Evolutionary conservation across 2,888 invertebrate species (phyloP).

Genomic region (Coleophora deauratella): DNA sequence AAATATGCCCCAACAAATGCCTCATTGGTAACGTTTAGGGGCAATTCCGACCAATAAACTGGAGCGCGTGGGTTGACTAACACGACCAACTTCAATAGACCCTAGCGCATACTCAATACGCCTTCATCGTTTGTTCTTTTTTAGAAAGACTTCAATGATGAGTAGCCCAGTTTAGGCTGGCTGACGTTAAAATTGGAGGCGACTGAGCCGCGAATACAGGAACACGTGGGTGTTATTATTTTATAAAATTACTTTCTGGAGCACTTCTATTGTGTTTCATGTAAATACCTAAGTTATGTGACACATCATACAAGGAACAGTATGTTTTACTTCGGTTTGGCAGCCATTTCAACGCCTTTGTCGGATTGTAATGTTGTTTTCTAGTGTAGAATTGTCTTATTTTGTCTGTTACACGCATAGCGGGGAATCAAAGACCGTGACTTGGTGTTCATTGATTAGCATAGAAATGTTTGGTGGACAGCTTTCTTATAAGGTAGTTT

Average conservation of each 20-base stretch:
- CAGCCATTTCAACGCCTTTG: too few species aligned
- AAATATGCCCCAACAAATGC: conserved; percentile 65
- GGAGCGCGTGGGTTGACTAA: conserved; percentile 54
- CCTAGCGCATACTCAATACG: conserved; percentile 22
- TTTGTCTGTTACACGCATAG: too few species aligned
- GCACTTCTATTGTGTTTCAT: conserved; percentile 15
- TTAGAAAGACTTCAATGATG: conserved; percentile 10
- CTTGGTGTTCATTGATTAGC: too few species aligned
- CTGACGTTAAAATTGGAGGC: conserved; percentile 30
- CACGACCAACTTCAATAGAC: conserved; percentile 39
- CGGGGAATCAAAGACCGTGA: too few species aligned
- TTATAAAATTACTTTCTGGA: conserved; percentile 20
- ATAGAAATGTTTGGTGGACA: too few species aligned
- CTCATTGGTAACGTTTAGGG: conserved; percentile 71
- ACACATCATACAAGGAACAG: not conserved
- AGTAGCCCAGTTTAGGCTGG: conserved; percentile 26
- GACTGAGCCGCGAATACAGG: conserved; percentile 46
- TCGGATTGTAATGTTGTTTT: too few species aligned
- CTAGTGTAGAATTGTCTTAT: too few species aligned
- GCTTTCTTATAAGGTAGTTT: too few species aligned
- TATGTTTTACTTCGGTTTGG: too few species aligned
- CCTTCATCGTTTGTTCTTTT: conserved; percentile 15
- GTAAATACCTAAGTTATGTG: conserved; percentile 16
- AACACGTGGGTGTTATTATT: conserved; percentile 47
- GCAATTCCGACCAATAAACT: conserved; percentile 70